Evolutionary conservation across 1,140 invertebrate genomes (phyloP), one percentile per base, ranked within the genome.

Genomic region (Tachypleus tridentatus): DNA sequence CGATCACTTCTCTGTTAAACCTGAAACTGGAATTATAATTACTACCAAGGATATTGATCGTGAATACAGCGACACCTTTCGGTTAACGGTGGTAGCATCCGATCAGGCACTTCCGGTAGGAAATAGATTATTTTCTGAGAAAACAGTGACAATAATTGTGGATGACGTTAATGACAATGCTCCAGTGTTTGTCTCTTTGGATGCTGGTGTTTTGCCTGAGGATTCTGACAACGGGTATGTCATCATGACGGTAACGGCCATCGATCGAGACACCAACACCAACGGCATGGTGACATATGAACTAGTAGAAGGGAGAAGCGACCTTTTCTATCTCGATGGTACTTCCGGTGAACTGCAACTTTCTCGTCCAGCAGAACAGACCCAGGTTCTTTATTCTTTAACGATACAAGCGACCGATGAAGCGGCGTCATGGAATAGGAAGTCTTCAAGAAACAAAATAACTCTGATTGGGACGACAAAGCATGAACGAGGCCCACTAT

Each of bases 111-210:
- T 83, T 6, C 89, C 90, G 8, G 88, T 89, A 0, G n/a, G 63
- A 4, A 76, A 80, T 0, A 80, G 89, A 68, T 76, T 93, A 4
- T 91, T 88, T 0, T 88, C 93, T 0, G 91, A 95, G 72, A 98
- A 98, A 77, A 77, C 90, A 5, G 88, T 98, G 0, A 95, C 91
- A 3, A 88, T 98, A 5, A 90, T 92, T 58, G 90, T 98, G 1
- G 87, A 92, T 72, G 95, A 98, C 77, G 84, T 93, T 54, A 98
- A 98, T 75, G 95, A 98, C 74, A 96, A 97, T 77, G 87, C 90
- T 3, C 96, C 96, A 0, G 79, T 87, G 6, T 97, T 98, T 75
- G 84, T 89, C 0, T 95, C 91, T 48, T 89, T 95, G 86, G 90
- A 89, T 70, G 85, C 88, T 1, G 92, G 86, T 0, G 79, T 90